Evolutionary conservation across 2,797 vertebrate genomes (phyloP), one percentile per base, ranked within the genome.

Genomic region (Caiman crocodilus): DNA sequence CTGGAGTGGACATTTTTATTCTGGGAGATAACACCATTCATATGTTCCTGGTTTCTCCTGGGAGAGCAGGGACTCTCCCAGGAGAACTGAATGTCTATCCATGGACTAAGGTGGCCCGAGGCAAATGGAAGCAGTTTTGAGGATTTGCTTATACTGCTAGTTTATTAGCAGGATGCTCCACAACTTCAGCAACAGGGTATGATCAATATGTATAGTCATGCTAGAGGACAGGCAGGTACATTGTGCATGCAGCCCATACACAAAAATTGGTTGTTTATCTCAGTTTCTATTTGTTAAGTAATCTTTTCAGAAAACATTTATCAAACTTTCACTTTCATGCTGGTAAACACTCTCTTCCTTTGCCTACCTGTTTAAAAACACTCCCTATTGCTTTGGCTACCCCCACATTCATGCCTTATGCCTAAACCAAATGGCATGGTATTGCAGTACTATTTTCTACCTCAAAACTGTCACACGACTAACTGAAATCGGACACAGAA

Each of bases 41-140:
- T 35, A 35, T 5, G 35, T 5, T 35, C 35, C 35, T 5, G 35
- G 35, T 35, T 35, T 35, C 35, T 35, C 35, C 5, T 35, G 35
- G 35, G 35, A 35, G 35, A 35, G 35, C 35, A 35, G 35, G 5
- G 35, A 35, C 35, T 35, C 35, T 35, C 35, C 35, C 35, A 35
- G 35, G 35, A 35, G 35, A 35, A 35, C 35, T 35, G 35, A 35
- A 35, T 35, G 35, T 35, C 35, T 35, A 35, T 35, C 35, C 35
- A 35, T 35, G 35, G 35, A 35, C 35, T 35, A 35, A 35, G 35
- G 10, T 23, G 21, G 21, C 59, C 59, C 25, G 8, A 21, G 59
- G 9, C 25, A 61, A 23, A 91, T 11, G 25, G 61, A 88, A 91
- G 92, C 65, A 30, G 35, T 63, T 69, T 88, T 90, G 25, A 94